Evolutionary conservation across 2,888 invertebrate species (phyloP).

Genomic region (Timema podura): DNA sequence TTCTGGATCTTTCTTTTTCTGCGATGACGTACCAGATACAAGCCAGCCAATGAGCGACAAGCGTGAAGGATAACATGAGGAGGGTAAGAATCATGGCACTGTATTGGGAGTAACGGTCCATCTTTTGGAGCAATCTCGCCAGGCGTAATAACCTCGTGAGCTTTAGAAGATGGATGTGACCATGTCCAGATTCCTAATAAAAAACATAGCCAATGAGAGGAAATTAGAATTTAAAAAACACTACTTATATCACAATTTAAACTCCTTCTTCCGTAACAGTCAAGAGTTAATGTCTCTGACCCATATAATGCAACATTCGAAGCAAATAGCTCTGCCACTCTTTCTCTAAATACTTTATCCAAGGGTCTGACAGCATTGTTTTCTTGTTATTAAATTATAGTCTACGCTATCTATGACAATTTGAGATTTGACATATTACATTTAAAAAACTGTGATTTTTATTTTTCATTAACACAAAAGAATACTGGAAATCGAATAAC

Average conservation of each 20-base stretch:
- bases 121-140: constrained; percentile 88
- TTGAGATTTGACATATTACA: too few relatives aligned
- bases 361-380: too few relatives aligned
- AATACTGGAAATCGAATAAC: too few relatives aligned
- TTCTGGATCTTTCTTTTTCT: constrained; percentile 71
- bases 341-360: too few relatives aligned
- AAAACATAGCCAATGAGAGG: background rate
- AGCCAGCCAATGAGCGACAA: constrained; percentile 94
- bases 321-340: too few relatives aligned
- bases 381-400: too few relatives aligned
- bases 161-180: constrained; percentile 88
- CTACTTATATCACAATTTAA: background rate
- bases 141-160: constrained; percentile 83
- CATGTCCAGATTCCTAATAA: constrained; percentile 62
- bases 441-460: too few relatives aligned
- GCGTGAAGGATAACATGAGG: constrained; percentile 88
- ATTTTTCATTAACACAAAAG: too few relatives aligned
- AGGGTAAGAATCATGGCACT: constrained; percentile 90
- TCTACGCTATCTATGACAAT: too few relatives aligned
- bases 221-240: background rate
- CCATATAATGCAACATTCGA: too few relatives aligned
- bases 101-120: constrained; percentile 95
- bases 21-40: constrained; percentile 97
- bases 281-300: background rate
- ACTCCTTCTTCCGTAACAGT: background rate